Base-by-base conservation (phyloP, 2,797 vertebrate species). In the Chelmon rostratus region DNA sequence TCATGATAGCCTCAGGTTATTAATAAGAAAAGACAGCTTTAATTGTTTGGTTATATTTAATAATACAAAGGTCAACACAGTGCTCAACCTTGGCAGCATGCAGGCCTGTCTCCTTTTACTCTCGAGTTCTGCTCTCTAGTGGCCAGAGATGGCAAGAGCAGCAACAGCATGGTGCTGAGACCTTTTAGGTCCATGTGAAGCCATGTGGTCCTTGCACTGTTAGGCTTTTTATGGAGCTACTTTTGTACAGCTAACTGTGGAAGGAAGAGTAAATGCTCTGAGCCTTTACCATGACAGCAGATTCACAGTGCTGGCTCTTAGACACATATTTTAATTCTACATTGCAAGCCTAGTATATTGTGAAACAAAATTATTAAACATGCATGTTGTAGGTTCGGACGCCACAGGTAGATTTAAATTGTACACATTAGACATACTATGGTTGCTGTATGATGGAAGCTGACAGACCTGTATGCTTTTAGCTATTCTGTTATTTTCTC, bases 111-210 rank as follows among this genome's bases (percentile, higher is more conserved):
- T 49, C 15, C 44, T 50, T 81, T 72, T 33, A 38, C 77, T 82
- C 71, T 84, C 38, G 68, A 52, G 63, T 72, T 83, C 68, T 88
- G 77, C 89, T 68, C 92, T 90, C 94, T 93, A 91, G 91, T 94
- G 94, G 87, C 38, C 62, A 50, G 13, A 47, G 56, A 37, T 8
- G 52, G 73, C 18, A 71, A 65, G 44, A 79, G 25, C 75, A 77
- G 63, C 52, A 63, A 23, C 75, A 77, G 61, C 54, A 64, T 35
- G 13, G 2, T 50, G 38, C 78, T 8, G 31, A 38, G 59, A 69
- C 59, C 49, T 16, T 73, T n/a, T 12, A 31, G 18, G 12, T 59
- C 31, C 31, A 28, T 66, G 56, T 80, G 83, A 91, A 89, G 78
- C 84, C 83, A 76, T 79, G 18, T 4, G 12, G 71, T 75, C 37